Percentiles rank a stretch among this genome's conserved stretches.
phyloP scores from a whole-genome alignment of 2,797 vertebrate genomes.

The Lagorchestes hirsutus region DNA sequence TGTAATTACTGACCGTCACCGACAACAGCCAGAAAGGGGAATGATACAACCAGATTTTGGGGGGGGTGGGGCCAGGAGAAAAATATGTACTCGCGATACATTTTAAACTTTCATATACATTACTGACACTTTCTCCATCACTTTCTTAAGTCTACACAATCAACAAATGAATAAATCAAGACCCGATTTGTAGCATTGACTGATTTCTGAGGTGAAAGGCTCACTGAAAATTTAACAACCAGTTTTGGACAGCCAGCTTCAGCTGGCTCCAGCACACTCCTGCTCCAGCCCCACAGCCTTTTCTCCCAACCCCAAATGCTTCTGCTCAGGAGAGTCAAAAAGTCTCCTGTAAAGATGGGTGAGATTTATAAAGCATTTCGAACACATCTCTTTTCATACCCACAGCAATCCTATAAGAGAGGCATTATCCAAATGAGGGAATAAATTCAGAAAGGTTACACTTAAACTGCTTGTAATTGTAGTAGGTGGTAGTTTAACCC shows the following conservation, averaged over 20 bases:
- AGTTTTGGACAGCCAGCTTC: not conserved
- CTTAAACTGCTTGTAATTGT: not conserved
- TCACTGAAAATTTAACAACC: not conserved
- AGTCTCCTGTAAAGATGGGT: not conserved
- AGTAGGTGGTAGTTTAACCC: not conserved
- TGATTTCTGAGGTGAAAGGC: not conserved
- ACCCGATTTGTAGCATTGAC: not conserved
- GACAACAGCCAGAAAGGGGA: not conserved
- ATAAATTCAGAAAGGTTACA: constrained; percentile 13
- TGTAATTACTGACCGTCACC: too few relatives aligned
- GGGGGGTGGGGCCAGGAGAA: not conserved
- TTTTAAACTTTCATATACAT: not conserved
- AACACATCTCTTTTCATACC: not conserved
- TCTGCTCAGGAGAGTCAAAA: not conserved
- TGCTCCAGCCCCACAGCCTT: not conserved
- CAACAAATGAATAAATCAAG: not conserved
- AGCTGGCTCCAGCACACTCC: not conserved
- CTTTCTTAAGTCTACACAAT: not conserved
- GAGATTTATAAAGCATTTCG: not conserved
- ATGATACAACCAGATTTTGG: not conserved
- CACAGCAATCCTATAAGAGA: not conserved
- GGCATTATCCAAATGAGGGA: not conserved
- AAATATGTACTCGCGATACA: fast-evolving
- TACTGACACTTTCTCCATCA: not conserved
- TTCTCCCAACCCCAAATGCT: not conserved